phyloP scores from a whole-genome alignment of 2,113 vertebrate species.

The Bubo bubo region DNA sequence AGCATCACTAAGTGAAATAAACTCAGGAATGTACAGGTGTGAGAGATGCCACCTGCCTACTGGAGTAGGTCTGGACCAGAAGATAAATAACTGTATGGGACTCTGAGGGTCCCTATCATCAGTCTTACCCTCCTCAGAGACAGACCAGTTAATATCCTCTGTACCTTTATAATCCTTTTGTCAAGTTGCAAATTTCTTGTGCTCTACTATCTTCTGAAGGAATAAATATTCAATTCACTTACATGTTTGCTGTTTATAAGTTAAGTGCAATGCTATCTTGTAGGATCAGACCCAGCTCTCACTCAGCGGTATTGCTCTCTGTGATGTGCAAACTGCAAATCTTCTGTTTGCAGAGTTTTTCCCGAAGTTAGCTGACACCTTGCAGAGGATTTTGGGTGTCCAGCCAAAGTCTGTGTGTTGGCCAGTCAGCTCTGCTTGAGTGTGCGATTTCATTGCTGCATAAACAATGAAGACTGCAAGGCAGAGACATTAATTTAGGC shows the following conservation, averaged over 20 bases:
- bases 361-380: background rate
- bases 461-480: background rate
- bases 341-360: background rate
- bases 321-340: background rate
- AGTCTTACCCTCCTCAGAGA: background rate
- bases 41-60: background rate
- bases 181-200: background rate
- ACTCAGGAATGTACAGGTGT: fast-evolving
- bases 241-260: fast-evolving
- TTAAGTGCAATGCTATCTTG: background rate
- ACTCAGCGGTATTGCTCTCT: fast-evolving
- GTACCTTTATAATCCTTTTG: background rate
- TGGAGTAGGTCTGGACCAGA: background rate
- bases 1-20: background rate
- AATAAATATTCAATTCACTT: background rate
- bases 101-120: too few species aligned
- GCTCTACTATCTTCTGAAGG: background rate
- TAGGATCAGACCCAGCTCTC: background rate
- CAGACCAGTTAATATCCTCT: background rate
- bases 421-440: background rate
- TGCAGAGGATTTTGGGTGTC: background rate
- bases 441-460: background rate
- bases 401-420: background rate
- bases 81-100: background rate
- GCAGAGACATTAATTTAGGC: background rate